Conservation (phyloP, 2,113 vertebrate genomes). For the Benitochromis conjunctus region DNA sequence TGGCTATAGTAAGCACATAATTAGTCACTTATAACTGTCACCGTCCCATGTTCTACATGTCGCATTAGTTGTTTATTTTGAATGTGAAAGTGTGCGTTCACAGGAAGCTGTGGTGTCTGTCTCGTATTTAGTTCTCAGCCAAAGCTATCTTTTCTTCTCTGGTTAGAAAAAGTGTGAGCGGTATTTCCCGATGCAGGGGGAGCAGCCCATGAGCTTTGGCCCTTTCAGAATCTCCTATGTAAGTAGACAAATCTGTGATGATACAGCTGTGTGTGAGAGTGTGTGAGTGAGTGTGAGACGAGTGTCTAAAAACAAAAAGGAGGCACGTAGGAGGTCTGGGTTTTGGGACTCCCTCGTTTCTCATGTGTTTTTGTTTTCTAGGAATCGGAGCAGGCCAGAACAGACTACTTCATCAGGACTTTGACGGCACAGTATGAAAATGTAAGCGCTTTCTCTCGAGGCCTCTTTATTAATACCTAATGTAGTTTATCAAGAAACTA, state of each 20-base stretch:
- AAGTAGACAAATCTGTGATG: constrained; percentile 66
- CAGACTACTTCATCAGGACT: constrained; percentile 91
- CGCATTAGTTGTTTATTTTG: background rate
- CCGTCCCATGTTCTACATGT: background rate
- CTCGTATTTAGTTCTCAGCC: background rate
- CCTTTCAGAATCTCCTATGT: constrained; percentile 95
- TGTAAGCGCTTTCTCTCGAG: constrained; percentile 77
- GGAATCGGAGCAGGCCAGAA: constrained; percentile 91
- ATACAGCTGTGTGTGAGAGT: background rate
- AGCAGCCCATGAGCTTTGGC: constrained; percentile 85
- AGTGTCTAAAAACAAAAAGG: background rate
- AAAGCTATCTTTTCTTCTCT: constrained; percentile 38
- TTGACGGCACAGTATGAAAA: constrained; percentile 87
- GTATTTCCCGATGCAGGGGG: constrained; percentile 86
- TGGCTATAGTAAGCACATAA: background rate
- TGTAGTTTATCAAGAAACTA: background rate
- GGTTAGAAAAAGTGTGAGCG: constrained; percentile 97
- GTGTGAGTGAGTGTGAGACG: background rate
- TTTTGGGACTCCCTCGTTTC: background rate
- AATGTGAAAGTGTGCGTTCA: background rate
- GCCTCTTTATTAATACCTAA: background rate
- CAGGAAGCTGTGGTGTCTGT: constrained; percentile 26
- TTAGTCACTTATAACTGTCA: background rate
- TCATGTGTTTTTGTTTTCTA: constrained; percentile 56
- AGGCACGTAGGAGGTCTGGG: background rate